Base-by-base conservation (phyloP, 2,113 vertebrate genomes). In the Carassius carassius region DNA sequence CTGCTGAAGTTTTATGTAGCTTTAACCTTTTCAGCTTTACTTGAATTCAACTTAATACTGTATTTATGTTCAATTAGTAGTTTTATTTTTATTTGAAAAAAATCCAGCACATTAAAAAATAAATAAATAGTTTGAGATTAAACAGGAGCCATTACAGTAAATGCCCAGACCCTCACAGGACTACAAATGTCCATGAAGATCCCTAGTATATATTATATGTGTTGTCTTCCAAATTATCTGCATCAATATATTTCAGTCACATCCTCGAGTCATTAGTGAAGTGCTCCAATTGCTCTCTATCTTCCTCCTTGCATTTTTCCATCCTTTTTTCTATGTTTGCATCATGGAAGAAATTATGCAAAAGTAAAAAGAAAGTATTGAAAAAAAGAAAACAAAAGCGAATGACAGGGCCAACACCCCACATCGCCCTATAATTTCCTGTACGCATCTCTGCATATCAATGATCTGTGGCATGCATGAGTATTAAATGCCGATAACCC, bases 401-500 rank as follows among this genome's bases (percentile, higher is more conserved):
- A 82, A 76, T 44, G 69, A 85, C 16, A 76, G 65, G 67, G 60
- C 13, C 58, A 78, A 54, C 37, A 29, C 25, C 14, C 5, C 11
- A 49, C 49, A 83, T 44, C 23, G 23, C 25, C 74, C 83, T 78
- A 78, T 78, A 79, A 86, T 60, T 67, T 58, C 70, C 67, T n/a
- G 79, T 32, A 70, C 4, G 11, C 16, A 19, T 70, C 9, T 2
- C 25, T 54, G 85, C 35, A 89, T 87, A 67, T 23, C 19, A 44
- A 89, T 86, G 76, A 89, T 77, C 87, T 78, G 88, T 86, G 49
- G 62, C 69, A 82, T 23, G 88, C 63, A 41, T 85, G 88, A 89
- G 92, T 86, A 89, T 78, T 75, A 92, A 90, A 93, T 93, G 85
- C 90, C 88, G 89, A 93, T 92, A 86, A 88, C 88, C 82, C 81